Evolutionary conservation across 2,797 vertebrate genomes (phyloP), one percentile per base, ranked within the genome.

Genomic region (Enteromius mattozi): DNA sequence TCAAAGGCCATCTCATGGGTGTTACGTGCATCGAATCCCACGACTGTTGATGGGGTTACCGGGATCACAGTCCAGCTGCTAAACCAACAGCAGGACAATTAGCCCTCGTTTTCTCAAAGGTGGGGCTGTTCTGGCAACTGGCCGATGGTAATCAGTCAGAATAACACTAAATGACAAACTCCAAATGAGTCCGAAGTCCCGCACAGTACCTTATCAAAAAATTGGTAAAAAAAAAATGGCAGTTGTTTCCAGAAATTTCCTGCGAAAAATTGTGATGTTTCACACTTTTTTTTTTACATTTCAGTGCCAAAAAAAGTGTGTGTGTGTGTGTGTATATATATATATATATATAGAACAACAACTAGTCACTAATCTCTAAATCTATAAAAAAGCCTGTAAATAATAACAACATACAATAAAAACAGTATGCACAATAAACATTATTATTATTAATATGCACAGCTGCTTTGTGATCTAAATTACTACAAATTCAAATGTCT

Each of bases 1-100:
- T 83, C 82, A 83, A 69, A 83, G 82, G 82, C 35, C 61, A 59
- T 83, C 74, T 78, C 74, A 83, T 69, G 74, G 49, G 49, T 56
- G 72, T 65, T 65, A 76, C 35, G 3, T 77, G 74, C 49, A 83
- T 56, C 24, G 35, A 83, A 77, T 76, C 61, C 61, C 74, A 77
- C 1, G 12, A 68, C 63, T 17, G 63, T 74, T 78, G 74, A 83
- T 79, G 24, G 61, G 63, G 61, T 69, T 68, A 33, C 47, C 17
- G 40, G 61, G 72, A 78, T 77, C 74, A 77, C 72, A 45, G 82
- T 27, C 24, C 63, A 77, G 71, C 74, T 69, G 82, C 63, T 78
- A 83, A 77, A 77, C 63, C 16, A 83, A 83, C 74, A 77, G 63
- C 63, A 69, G 82, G 74, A 42, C 61, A 77, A 77, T 83, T 83